Evolutionary conservation across 2,113 vertebrate species (phyloP), one percentile per base, ranked within the genome.

Genomic region (Nothoprocta pentlandii): DNA sequence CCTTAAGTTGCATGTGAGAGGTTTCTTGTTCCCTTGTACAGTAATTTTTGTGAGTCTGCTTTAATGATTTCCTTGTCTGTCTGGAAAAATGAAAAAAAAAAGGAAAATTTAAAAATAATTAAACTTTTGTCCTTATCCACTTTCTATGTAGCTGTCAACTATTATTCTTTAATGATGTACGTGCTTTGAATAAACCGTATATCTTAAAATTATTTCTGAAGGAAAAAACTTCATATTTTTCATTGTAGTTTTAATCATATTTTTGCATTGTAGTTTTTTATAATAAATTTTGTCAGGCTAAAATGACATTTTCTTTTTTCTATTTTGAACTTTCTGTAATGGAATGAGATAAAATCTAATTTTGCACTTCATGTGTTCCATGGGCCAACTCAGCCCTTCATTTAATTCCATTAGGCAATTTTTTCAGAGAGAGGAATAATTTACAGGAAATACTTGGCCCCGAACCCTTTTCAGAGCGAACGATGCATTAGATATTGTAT

Each of bases 71-170:
- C 76, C 42, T 84, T 11, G 3, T 58, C 77, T 70, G 11, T 5
- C 28, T 3, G 2, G 64, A 81, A 93, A 95, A 86, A 4, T 10
- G 19, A 61, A 83, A 39, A 25, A 63, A 63, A 36, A 59, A 63
- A 58, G 66, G 66, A 86, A 90, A 86, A 71, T 75, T 69, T 75
- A 9, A 51, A 92, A 92, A 93, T 90, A 94, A 80, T 90, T 74
- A 20, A 68, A 77, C 13, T 77, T 92, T 80, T 93, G 21, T 86
- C 32, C 53, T 89, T 81, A 78, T 81, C 42, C 44, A 7, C 47
- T 76, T 89, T 23, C 61, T 76, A 47, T 82, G 25, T 86, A 68
- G 28, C 32, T 89, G 23, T 68, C 64, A 85, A 93, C 80, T 87
- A 5, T 68, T 85, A 76, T 64, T 94, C 61, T 61, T 75, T 64